Evolutionary conservation across 1,140 invertebrate genomes (phyloP).

Genomic region (Heliconius nattereri): DNA sequence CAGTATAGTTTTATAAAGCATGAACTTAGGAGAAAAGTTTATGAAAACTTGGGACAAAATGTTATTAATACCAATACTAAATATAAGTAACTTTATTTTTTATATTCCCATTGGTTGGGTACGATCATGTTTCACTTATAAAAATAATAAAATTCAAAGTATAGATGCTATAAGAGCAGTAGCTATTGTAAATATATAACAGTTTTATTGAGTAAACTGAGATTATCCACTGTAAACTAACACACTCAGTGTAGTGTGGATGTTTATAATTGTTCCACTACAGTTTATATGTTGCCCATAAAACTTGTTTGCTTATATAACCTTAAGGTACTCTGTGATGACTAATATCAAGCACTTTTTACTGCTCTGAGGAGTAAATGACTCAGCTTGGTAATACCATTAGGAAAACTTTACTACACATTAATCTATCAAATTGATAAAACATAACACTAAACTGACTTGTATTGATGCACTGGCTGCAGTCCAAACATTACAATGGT

Average conservation of each 20-base stretch:
- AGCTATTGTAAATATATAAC: conserved; percentile 15
- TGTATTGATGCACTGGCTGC: conserved; percentile 58
- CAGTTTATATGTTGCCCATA: conserved; percentile 39
- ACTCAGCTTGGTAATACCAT: conserved; percentile 55
- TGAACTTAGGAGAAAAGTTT: no score
- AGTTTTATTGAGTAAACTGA: conserved; percentile 3
- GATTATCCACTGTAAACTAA: background rate
- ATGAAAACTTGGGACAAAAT: no score
- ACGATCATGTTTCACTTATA: background rate
- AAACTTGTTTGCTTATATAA: conserved; percentile 49
- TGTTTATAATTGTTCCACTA: conserved; percentile 43
- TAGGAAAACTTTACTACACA: conserved; percentile 36
- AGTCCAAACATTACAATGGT: conserved; percentile 56
- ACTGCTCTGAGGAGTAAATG: conserved; percentile 47
- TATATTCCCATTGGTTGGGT: background rate
- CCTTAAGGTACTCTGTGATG: conserved; percentile 41
- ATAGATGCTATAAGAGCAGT: background rate
- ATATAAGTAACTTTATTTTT: background rate
- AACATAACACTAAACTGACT: conserved; percentile 23
- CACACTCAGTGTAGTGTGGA: conserved; percentile 37
- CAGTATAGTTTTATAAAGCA: no score
- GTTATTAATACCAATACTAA: no score
- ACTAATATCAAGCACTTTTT: conserved; percentile 45
- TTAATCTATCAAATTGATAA: conserved; percentile 32
- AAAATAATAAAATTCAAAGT: background rate